These are phyloP conservation scores for Prionace glauca DNA, from an alignment of 2,797 vertebrate genomes.

Conservation along the genomic window DNA sequence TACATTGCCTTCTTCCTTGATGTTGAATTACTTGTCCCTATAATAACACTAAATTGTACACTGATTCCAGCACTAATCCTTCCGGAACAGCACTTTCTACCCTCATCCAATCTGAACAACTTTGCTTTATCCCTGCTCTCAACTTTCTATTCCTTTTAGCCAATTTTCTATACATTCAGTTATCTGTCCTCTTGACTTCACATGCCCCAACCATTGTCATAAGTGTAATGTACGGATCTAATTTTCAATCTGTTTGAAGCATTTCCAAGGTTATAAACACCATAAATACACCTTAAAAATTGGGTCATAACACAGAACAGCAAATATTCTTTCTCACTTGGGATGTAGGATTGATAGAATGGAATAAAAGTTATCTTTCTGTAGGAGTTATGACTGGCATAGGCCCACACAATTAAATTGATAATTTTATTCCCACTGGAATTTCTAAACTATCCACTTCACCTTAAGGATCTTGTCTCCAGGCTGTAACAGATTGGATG, in stretches of 20 bases:
- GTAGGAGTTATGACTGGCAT: neutral
- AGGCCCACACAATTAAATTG: neutral
- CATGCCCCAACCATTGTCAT: neutral
- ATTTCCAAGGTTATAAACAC: neutral
- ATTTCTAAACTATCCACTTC: conserved; percentile 45
- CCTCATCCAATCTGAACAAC: neutral
- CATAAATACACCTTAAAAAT: neutral
- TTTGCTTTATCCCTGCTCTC: neutral
- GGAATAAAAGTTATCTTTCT: neutral
- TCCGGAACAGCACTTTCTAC: neutral
- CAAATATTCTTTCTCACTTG: neutral
- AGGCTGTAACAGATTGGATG: conserved; percentile 81
- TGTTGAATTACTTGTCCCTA: neutral
- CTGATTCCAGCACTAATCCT: neutral
- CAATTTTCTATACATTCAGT: neutral
- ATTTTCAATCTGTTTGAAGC: neutral
- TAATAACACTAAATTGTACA: neutral
- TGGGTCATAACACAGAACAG: neutral
- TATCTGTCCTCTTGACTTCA: neutral
- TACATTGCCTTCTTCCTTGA: neutral
- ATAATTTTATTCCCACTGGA: neutral
- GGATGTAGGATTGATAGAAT: neutral
- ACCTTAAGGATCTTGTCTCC: conserved; percentile 99
- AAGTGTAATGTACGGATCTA: neutral
- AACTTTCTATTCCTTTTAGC: neutral